Evolutionary conservation across 2,888 invertebrate genomes (phyloP).

Genomic region (Blastobasis lacticolella): DNA sequence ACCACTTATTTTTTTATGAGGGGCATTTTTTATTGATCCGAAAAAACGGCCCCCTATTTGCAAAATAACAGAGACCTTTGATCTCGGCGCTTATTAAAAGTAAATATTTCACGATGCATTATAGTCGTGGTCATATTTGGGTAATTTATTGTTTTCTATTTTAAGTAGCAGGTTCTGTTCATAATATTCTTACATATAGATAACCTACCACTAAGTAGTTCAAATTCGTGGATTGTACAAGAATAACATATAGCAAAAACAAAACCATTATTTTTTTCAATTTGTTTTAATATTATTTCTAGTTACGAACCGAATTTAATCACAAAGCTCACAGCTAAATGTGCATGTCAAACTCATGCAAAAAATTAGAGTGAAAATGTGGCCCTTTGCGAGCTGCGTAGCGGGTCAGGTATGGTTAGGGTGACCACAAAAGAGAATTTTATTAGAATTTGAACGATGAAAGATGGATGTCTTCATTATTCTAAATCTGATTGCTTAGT

Average conservation of each 20-base stretch:
- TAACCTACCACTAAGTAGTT: too few relatives aligned
- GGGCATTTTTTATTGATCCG: conserved; percentile 29
- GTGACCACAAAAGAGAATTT: conserved; percentile 25
- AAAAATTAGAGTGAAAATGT: conserved; percentile 43
- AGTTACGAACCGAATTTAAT: conserved; percentile 26
- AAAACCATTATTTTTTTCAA: too few relatives aligned
- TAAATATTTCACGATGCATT: conserved; percentile 64
- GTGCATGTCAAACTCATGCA: conserved; percentile 10
- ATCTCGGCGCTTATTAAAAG: conserved; percentile 69
- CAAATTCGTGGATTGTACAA: too few relatives aligned
- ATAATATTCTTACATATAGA: too few relatives aligned
- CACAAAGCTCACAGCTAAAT: conserved; percentile 16
- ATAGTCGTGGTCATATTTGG: conserved; percentile 23
- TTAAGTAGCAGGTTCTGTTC: too few relatives aligned
- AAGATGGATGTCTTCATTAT: neutral
- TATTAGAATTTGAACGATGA: neutral
- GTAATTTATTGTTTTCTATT: neutral
- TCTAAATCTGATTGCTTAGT: too few relatives aligned
- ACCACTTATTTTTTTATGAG: conserved; percentile 19
- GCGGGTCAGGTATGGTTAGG: conserved; percentile 55
- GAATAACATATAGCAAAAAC: too few relatives aligned
- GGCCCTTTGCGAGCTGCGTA: conserved; percentile 33
- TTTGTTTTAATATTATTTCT: conserved; percentile 1
- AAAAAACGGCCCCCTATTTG: conserved; percentile 62
- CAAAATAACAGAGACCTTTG: conserved; percentile 69